Conservation (phyloP, 2,113 vertebrate species). For the Herpailurus yagouaroundi region DNA sequence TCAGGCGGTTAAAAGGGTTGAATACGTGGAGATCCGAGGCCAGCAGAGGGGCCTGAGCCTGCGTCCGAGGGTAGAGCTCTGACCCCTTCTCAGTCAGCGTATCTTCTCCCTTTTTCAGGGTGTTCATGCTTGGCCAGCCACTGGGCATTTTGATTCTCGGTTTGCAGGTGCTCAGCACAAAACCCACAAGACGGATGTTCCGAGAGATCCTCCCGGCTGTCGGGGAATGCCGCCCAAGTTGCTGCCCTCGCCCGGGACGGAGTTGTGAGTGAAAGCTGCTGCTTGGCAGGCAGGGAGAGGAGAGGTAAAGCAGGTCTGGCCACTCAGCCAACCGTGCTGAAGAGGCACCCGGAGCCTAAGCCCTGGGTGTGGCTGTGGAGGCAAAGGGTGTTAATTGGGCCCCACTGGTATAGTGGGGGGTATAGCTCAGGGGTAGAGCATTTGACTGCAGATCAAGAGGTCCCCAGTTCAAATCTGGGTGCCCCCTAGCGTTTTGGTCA, state of each 20-base stretch:
- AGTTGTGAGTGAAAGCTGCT: background rate
- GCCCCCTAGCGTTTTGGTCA: background rate
- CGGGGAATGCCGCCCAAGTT: background rate
- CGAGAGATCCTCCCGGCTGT: background rate
- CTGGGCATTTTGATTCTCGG: background rate
- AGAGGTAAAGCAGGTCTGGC: background rate
- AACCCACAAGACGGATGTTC: background rate
- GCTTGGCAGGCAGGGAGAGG: background rate
- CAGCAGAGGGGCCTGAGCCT: background rate
- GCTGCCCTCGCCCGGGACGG: background rate
- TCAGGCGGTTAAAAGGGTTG: background rate
- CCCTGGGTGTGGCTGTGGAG: background rate
- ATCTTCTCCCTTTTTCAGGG: background rate
- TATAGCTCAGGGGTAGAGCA: conserved; percentile 62
- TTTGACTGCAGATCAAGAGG: conserved; percentile 72
- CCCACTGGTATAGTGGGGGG: fast-evolving
- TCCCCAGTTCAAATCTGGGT: conserved; percentile 61
- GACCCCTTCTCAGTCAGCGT: fast-evolving
- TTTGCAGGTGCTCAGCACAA: background rate
- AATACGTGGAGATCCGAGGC: background rate
- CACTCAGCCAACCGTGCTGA: background rate
- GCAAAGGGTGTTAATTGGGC: background rate
- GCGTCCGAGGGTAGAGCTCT: background rate
- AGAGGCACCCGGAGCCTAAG: background rate
- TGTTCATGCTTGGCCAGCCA: background rate